These are phyloP conservation scores for Lithophane ornitopus DNA, from an alignment of 2,888 invertebrate genomes.

Conservation along the genomic window DNA sequence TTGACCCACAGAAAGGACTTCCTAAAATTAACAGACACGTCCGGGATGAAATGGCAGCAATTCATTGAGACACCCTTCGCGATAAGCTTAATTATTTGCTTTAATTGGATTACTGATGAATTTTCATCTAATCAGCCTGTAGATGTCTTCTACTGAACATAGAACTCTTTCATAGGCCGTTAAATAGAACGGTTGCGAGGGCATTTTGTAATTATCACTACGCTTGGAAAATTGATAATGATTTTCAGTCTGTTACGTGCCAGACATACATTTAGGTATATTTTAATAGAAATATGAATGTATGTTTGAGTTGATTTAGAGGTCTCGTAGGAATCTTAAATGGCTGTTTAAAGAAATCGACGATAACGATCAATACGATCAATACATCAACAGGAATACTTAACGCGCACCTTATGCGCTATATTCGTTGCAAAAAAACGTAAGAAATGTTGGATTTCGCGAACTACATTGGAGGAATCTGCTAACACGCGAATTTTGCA, in stretches of 20 bases:
- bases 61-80: slow-evolving; percentile 42
- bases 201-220: slow-evolving; percentile 12
- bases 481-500: too few species aligned
- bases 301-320: background rate
- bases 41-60: slow-evolving; percentile 35
- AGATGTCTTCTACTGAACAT: slow-evolving; percentile 8
- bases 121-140: slow-evolving; percentile 40
- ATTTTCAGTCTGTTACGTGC: background rate
- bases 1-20: slow-evolving; percentile 9
- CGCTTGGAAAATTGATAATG: slow-evolving; percentile 12
- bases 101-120: slow-evolving; percentile 57
- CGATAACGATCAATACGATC: too few species aligned
- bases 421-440: background rate
- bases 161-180: slow-evolving; percentile 3
- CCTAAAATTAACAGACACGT: slow-evolving; percentile 49
- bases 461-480: background rate
- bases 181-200: slow-evolving; percentile 13
- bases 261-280: slow-evolving; percentile 1
- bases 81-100: slow-evolving; percentile 54
- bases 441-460: background rate
- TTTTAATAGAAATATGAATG: background rate
- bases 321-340: background rate
- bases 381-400: background rate
- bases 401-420: background rate
- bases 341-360: background rate